Percentiles rank a stretch among this genome's conserved stretches.
phyloP scores from a whole-genome alignment of 1,140 invertebrate genomes.

The Drosophila subobscura region DNA sequence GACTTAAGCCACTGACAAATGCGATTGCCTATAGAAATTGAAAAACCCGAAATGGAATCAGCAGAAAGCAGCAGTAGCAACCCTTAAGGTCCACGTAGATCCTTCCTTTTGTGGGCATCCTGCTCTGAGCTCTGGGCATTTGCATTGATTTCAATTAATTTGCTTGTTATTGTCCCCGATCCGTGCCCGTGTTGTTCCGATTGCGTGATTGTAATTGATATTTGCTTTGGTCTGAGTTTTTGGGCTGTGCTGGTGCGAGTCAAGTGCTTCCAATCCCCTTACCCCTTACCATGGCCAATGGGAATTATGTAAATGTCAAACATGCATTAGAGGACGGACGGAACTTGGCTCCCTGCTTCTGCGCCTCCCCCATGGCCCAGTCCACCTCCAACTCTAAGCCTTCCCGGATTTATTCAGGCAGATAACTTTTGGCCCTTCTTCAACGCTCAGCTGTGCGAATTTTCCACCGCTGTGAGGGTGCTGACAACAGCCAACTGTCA shows the following conservation, averaged over 20 bases:
- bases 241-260: slow-evolving; percentile 47
- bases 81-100: slow-evolving; percentile 57
- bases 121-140: slow-evolving; percentile 46
- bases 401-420: slow-evolving; percentile 59
- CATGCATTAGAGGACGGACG: slow-evolving; percentile 68
- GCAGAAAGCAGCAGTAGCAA: slow-evolving; percentile 25
- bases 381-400: slow-evolving; percentile 47
- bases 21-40: slow-evolving; percentile 72
- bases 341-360: slow-evolving; percentile 18
- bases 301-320: slow-evolving; percentile 74
- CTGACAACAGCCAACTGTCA: slow-evolving; percentile 69
- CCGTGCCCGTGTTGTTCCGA: slow-evolving; percentile 45
- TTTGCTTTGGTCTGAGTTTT: slow-evolving; percentile 54
- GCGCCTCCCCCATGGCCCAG: slow-evolving; percentile 14
- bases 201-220: slow-evolving; percentile 81
- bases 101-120: slow-evolving; percentile 10
- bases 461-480: slow-evolving; percentile 44
- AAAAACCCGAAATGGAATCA: slow-evolving; percentile 34
- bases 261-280: slow-evolving; percentile 49
- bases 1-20: slow-evolving; percentile 79
- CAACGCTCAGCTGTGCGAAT: slow-evolving; percentile 69
- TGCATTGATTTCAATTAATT: slow-evolving; percentile 83
- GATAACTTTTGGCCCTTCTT: slow-evolving; percentile 43
- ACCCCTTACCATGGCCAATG: slow-evolving; percentile 11
- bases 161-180: slow-evolving; percentile 63